These are phyloP conservation scores for Epistrophe eligans DNA, from an alignment of 2,888 invertebrate species.

Conservation along the genomic window DNA sequence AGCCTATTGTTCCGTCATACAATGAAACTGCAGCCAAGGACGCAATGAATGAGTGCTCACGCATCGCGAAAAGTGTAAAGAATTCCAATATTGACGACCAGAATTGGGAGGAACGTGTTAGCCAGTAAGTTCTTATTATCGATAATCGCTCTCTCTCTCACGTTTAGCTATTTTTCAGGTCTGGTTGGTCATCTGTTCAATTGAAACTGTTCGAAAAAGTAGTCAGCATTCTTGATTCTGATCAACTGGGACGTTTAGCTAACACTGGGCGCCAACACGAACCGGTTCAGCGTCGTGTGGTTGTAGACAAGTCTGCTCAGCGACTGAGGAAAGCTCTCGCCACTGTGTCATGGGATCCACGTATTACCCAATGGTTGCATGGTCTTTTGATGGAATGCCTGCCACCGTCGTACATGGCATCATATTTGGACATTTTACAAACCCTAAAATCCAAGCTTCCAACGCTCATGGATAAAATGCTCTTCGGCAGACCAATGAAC, in stretches of 20 bases:
- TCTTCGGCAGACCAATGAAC: constrained; percentile 85
- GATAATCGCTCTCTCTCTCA: background rate
- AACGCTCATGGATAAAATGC: constrained; percentile 89
- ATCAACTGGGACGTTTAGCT: constrained; percentile 87
- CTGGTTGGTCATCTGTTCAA: constrained; percentile 87
- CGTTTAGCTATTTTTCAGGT: constrained; percentile 82
- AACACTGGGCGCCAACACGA: constrained; percentile 87
- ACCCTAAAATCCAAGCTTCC: constrained; percentile 89
- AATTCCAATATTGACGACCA: constrained; percentile 85
- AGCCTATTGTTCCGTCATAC: constrained; percentile 85
- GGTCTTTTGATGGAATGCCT: constrained; percentile 88
- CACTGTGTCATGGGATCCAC: constrained; percentile 89
- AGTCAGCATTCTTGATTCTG: constrained; percentile 87
- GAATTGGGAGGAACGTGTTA: constrained; percentile 89
- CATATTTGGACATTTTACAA: constrained; percentile 91
- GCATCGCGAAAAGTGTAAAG: constrained; percentile 87
- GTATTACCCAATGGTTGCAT: constrained; percentile 91
- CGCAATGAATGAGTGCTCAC: constrained; percentile 90
- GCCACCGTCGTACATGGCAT: constrained; percentile 87
- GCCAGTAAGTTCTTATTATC: constrained; percentile 84
- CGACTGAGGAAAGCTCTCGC: constrained; percentile 88
- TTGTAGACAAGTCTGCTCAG: constrained; percentile 89
- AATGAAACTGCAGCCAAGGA: constrained; percentile 86
- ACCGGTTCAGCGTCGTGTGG: constrained; percentile 87
- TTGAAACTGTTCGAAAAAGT: constrained; percentile 88